A percentile compares a stretch with the other conserved stretches of the same genome.
These are phyloP conservation scores for Aspidapion aeneum DNA, from an alignment of 2,888 invertebrate species.

Conservation along the genomic window DNA sequence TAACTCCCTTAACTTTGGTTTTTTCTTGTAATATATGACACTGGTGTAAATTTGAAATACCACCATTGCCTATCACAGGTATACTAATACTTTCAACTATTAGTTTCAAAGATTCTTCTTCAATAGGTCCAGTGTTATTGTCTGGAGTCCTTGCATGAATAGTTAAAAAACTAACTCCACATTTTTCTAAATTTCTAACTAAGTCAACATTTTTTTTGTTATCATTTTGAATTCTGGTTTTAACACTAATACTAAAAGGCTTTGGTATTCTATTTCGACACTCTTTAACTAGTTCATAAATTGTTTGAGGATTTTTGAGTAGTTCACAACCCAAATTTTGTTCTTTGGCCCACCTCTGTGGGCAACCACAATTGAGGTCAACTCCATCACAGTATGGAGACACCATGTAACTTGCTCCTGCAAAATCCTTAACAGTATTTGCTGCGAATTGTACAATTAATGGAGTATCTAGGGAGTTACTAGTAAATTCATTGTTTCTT, in stretches of 20 bases:
- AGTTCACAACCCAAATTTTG: conserved; percentile 87
- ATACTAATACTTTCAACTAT: conserved; percentile 69
- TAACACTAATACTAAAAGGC: conserved; percentile 85
- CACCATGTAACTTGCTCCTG: conserved; percentile 79
- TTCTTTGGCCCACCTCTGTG: conserved; percentile 91
- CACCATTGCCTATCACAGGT: conserved; percentile 93
- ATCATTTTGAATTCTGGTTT: conserved; percentile 80
- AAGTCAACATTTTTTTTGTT: conserved; percentile 70
- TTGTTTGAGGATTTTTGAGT: conserved; percentile 75
- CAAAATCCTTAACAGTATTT: conserved; percentile 76
- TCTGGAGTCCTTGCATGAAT: conserved; percentile 89
- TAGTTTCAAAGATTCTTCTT: conserved; percentile 65
- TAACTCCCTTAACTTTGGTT: conserved; percentile 80
- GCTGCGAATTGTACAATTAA: conserved; percentile 95
- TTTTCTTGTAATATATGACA: conserved; percentile 61
- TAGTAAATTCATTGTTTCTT: conserved; percentile 76
- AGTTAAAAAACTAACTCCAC: conserved; percentile 85
- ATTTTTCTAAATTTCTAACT: conserved; percentile 74
- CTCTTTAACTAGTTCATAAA: conserved; percentile 76
- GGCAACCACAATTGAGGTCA: conserved; percentile 97
- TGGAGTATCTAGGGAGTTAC: conserved; percentile 60
- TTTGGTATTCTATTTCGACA: conserved; percentile 68
- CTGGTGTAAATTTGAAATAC: conserved; percentile 70
- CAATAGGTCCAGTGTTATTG: conserved; percentile 71
- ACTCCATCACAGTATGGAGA: conserved; percentile 82